Percentiles rank a stretch among this genome's conserved stretches.
Conservation (phyloP, 2,113 vertebrate genomes). For the Chaetops frenatus region DNA sequence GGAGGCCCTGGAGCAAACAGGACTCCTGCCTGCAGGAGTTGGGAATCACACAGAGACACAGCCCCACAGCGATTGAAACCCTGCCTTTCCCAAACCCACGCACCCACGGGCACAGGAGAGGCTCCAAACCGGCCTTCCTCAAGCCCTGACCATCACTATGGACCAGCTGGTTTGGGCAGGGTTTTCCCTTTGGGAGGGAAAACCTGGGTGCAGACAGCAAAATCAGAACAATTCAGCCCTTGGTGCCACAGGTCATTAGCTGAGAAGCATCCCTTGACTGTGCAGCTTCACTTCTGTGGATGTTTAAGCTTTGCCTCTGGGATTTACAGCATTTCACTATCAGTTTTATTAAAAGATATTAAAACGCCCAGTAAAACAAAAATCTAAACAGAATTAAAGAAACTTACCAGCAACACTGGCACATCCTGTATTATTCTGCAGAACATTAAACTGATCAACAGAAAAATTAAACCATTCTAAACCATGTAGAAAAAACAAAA, state of each 20-base stretch:
- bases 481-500: not conserved
- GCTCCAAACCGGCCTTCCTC: not conserved
- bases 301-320: not conserved
- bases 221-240: not conserved
- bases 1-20: not conserved
- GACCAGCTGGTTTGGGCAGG: not conserved
- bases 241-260: not conserved
- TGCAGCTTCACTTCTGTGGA: not conserved
- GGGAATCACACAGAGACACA: accelerated
- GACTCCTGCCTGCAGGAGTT: not conserved
- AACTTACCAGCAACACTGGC: not conserved
- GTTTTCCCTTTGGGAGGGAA: not conserved
- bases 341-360: not conserved
- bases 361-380: not conserved
- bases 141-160: not conserved
- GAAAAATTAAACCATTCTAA: not conserved
- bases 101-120: accelerated
- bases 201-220: not conserved
- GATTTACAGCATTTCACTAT: not conserved
- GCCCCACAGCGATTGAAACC: accelerated
- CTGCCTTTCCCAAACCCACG: accelerated
- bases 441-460: not conserved
- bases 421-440: not conserved
- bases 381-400: not conserved
- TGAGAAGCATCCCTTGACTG: not conserved